A percentile compares a stretch with the other conserved stretches of the same genome.
phyloP scores from a whole-genome alignment of 1,140 invertebrate species.

The Parapsyche elsis region DNA sequence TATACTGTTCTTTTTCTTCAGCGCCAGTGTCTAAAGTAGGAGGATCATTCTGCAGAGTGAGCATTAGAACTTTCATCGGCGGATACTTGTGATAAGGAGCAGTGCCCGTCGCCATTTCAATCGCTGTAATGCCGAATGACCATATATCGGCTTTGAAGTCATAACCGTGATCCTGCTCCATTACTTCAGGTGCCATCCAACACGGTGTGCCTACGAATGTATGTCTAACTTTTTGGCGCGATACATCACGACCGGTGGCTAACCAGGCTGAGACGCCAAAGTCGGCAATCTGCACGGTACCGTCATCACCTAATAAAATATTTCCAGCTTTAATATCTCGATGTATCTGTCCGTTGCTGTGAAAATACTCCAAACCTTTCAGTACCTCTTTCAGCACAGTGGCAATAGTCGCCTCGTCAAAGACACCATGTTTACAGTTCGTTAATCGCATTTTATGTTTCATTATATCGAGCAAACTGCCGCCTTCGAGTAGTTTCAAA shows the following conservation, averaged over 20 bases:
- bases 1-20: conserved; percentile 98
- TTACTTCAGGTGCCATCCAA: conserved; percentile 99
- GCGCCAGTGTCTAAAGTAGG: conserved; percentile 93
- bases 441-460: conserved; percentile 95
- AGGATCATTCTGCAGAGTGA: conserved; percentile 98
- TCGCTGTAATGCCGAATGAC: conserved; percentile 99
- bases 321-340: conserved; percentile 98
- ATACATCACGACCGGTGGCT: conserved; percentile 90
- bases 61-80: conserved; percentile 99
- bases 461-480: conserved; percentile 97
- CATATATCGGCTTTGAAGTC: conserved; percentile 99
- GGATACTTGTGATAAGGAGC: conserved; percentile 99
- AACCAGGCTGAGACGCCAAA: conserved; percentile 96
- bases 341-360: conserved; percentile 99
- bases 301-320: conserved; percentile 97
- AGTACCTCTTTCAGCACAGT: conserved; percentile 98
- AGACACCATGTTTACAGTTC: conserved; percentile 97
- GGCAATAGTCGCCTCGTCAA: conserved; percentile 98
- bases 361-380: conserved; percentile 99
- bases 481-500: conserved; percentile 85
- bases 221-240: conserved; percentile 94
- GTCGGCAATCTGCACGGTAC: conserved; percentile 97
- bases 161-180: conserved; percentile 99
- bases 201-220: conserved; percentile 99
- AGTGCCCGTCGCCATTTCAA: conserved; percentile 98